A percentile compares a stretch with the other conserved stretches of the same genome.
Evolutionary conservation across 2,888 invertebrate species (phyloP).

Genomic region (Hylaea fasciaria): DNA sequence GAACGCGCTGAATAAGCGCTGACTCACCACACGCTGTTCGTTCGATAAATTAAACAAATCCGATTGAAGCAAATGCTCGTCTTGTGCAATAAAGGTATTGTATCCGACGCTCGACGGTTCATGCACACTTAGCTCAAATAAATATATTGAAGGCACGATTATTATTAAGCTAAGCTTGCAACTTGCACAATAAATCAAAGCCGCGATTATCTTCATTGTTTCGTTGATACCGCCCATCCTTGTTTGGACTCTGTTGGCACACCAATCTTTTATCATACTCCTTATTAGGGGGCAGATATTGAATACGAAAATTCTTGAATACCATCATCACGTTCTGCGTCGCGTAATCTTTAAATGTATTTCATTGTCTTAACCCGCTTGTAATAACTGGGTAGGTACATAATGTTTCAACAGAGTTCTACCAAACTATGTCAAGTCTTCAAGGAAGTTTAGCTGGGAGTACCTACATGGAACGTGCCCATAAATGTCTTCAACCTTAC

Average conservation of each 20-base stretch:
- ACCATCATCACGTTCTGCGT: neutral
- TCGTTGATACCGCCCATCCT: constrained; percentile 25
- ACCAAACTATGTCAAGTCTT: constrained; percentile 1
- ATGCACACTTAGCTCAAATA: constrained; percentile 55
- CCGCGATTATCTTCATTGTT: constrained; percentile 20
- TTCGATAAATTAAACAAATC: constrained; percentile 69
- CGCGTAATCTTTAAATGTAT: too few relatives aligned
- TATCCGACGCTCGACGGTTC: constrained; percentile 43
- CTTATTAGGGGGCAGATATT: constrained; percentile 12
- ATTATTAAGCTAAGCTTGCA: constrained; percentile 32
- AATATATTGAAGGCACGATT: constrained; percentile 50
- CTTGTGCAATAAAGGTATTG: constrained; percentile 69
- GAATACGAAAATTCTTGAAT: neutral
- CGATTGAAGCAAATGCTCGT: constrained; percentile 68
- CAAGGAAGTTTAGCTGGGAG: constrained; percentile 27
- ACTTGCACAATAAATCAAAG: constrained; percentile 47
- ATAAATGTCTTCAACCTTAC: too few relatives aligned
- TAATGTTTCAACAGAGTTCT: neutral
- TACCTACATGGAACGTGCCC: too few relatives aligned
- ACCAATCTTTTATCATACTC: constrained; percentile 22
- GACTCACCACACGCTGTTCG: constrained; percentile 60
- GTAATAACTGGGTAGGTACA: neutral
- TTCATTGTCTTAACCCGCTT: too few relatives aligned
- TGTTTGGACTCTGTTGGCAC: constrained; percentile 25
- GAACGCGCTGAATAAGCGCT: constrained; percentile 54